Conservation (phyloP, 2,797 vertebrate species). For the Decapterus maruadsi region DNA sequence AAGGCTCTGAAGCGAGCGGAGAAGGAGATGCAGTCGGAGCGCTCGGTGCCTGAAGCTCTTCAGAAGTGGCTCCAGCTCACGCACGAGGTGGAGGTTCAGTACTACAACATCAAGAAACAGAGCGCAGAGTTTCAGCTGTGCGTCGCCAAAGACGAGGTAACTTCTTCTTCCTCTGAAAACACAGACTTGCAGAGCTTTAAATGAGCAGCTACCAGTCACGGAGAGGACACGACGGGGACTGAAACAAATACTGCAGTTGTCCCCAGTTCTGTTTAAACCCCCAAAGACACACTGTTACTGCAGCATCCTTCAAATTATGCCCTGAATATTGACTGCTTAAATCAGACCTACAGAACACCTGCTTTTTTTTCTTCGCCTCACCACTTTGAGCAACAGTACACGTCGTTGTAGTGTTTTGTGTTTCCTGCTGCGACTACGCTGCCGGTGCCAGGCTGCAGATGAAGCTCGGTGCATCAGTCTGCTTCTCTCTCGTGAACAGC, state of each 20-base stretch:
- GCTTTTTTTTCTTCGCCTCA: neutral
- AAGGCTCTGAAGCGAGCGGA: conserved; percentile 98
- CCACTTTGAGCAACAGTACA: neutral
- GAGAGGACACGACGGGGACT: no score
- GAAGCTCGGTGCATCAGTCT: neutral
- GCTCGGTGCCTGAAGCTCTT: conserved; percentile 95
- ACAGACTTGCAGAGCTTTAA: neutral
- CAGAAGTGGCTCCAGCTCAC: conserved; percentile 99
- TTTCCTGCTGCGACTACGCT: neutral
- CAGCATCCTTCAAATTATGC: neutral
- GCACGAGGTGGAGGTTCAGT: conserved; percentile 98
- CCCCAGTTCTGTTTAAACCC: no score
- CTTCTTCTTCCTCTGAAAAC: neutral
- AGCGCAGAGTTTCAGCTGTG: conserved; percentile 94
- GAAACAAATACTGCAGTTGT: no score
- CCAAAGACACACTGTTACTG: no score
- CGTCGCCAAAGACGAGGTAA: conserved; percentile 97
- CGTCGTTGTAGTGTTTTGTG: neutral
- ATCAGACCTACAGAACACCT: neutral
- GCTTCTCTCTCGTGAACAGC: neutral
- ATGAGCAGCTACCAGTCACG: neutral
- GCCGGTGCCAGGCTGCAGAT: neutral
- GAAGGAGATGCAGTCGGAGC: conserved; percentile 95
- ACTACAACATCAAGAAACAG: conserved; percentile 99
- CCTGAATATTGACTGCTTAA: conserved; percentile 7